Base-by-base conservation (phyloP, 2,888 invertebrate genomes). In the Carcina quercana region DNA sequence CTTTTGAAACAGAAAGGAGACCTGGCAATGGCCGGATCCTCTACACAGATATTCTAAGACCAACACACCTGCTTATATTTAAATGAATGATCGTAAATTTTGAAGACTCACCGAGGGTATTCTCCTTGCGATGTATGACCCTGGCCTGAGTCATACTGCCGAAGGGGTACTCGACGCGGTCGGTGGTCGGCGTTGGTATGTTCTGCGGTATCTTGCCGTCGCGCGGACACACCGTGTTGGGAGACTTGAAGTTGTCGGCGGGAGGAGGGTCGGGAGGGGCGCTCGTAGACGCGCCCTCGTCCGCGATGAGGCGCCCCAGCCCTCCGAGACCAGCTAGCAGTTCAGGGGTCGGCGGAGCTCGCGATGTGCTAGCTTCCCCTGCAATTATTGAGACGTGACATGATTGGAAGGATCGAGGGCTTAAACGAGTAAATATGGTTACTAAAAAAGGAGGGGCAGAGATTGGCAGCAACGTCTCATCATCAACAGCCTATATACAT, bases 71-170 rank as follows among this genome's bases (percentile, higher is more conserved):
- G n/a, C n/a, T n/a, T n/a, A n/a, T n/a, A n/a, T n/a, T n/a, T n/a
- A n/a, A n/a, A n/a, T n/a, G n/a, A n/a, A n/a, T n/a, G n/a, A n/a
- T n/a, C n/a, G n/a, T n/a, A n/a, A n/a, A n/a, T n/a, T n/a, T n/a
- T n/a, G n/a, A n/a, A n/a, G 2, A 43, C 65, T 47, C 27, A 67
- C 85, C 86, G 50, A 87, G 53, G 24, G 86, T 86, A 43, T 86
- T 86, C 61, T 87, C 91, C 56, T 92, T 88, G 56, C 89, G 88
- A 59, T 94, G 94, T 75, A 94, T 91, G 29, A 94, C 93, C 68
- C 94, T 89, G 41, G 93, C 93, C 62, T 93, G 93, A 27, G 94
- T 94, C 95, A 96, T 95, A 71, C 95, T 95, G 57, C 94, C 93
- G 69, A 95, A 95, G 24, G 95, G 95, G 76, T 91, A 95, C 60